Evolutionary conservation across 1,140 invertebrate genomes (phyloP).

Genomic region (Phocides pigmalion): DNA sequence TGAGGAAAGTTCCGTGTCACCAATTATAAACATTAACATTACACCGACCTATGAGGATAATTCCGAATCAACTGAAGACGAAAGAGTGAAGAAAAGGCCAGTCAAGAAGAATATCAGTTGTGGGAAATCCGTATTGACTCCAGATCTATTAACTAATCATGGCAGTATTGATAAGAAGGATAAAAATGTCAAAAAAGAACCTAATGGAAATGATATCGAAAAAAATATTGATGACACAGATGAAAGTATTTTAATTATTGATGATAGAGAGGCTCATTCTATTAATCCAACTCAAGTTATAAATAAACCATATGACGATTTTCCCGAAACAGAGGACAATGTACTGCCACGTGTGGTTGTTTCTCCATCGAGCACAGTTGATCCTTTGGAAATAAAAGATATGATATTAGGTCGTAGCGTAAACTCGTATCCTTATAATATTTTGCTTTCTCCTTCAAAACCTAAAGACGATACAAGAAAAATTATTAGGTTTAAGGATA

Average conservation of each 20-base stretch:
- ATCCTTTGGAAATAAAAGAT: conserved; percentile 60
- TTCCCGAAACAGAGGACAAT: conserved; percentile 57
- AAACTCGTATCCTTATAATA: conserved; percentile 70
- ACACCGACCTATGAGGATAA: conserved; percentile 75
- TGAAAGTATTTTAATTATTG: conserved; percentile 22
- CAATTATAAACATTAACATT: conserved; percentile 84
- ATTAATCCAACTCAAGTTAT: conserved; percentile 5
- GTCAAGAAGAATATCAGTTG: conserved; percentile 48
- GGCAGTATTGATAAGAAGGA: conserved; percentile 35
- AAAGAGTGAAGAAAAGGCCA: conserved; percentile 59
- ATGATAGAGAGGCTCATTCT: conserved; percentile 6
- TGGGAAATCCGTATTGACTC: conserved; percentile 45
- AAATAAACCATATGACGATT: conserved; percentile 49
- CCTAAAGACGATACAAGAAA: conserved; percentile 52
- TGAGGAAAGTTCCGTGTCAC: conserved; percentile 48
- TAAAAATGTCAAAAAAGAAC: conserved; percentile 1
- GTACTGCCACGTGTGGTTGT: conserved; percentile 56
- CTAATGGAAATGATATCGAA: background rate
- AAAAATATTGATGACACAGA: conserved; percentile 19
- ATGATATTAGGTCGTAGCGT: conserved; percentile 66
- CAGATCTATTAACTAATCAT: conserved; percentile 66
- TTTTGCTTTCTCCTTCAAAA: conserved; percentile 60
- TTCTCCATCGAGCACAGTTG: conserved; percentile 37
- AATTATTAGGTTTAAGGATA: conserved; percentile 62
- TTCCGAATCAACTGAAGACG: conserved; percentile 71